Conservation (phyloP, 2,888 invertebrate genomes). For the Sericinus montela region DNA sequence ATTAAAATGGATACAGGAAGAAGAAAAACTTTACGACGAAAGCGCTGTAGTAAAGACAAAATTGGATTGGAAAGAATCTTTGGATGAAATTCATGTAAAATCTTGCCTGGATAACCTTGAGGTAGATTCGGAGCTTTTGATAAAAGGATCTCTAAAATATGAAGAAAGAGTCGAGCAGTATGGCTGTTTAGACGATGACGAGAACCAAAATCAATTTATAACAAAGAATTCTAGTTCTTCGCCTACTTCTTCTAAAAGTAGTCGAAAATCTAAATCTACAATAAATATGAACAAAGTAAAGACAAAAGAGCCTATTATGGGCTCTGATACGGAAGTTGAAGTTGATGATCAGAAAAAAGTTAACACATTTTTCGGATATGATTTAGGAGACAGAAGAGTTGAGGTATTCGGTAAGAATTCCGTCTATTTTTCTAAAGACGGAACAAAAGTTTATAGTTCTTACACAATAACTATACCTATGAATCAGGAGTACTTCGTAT, state of each 20-base stretch:
- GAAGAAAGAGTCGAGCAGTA: conserved; percentile 39
- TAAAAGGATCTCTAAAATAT: conserved; percentile 67
- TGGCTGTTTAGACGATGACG: conserved; percentile 27
- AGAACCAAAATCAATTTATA: conserved; percentile 22
- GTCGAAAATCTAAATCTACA: conserved; percentile 32
- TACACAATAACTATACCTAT: conserved; percentile 59
- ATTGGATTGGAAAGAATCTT: conserved; percentile 38
- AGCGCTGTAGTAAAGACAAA: conserved; percentile 33
- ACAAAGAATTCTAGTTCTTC: conserved; percentile 34
- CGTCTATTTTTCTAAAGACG: conserved; percentile 61
- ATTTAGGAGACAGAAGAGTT: conserved; percentile 62
- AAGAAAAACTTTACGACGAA: conserved; percentile 57
- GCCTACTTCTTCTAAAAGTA: conserved; percentile 38
- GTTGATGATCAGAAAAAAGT: neutral
- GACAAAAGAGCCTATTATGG: conserved; percentile 22
- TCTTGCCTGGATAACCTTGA: conserved; percentile 28
- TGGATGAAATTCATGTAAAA: conserved; percentile 10
- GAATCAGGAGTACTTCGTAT: conserved; percentile 53
- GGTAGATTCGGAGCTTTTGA: conserved; percentile 48
- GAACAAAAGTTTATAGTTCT: conserved; percentile 46
- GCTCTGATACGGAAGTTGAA: conserved; percentile 23
- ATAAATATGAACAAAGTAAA: conserved; percentile 29
- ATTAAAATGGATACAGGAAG: conserved; percentile 66
- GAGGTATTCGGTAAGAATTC: conserved; percentile 66
- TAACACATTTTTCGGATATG: conserved; percentile 49